Conservation (phyloP, 2,113 vertebrate genomes). For the Nerophis ophidion region DNA sequence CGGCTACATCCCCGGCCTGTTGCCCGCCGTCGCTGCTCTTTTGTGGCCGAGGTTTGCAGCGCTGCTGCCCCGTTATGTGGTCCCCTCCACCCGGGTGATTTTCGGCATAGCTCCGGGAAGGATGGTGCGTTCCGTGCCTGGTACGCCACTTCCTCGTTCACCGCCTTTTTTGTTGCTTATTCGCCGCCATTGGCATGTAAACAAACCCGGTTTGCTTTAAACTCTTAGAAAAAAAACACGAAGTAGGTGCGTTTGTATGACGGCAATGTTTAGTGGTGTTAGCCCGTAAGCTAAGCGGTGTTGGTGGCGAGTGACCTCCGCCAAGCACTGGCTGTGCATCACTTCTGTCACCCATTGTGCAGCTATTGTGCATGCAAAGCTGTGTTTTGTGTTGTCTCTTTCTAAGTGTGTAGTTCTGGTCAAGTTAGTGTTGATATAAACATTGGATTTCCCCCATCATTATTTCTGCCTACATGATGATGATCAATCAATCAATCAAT, state of each 20-base stretch:
- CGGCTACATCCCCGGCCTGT: neutral
- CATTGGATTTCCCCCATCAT: no score
- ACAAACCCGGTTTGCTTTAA: slow-evolving; percentile 1
- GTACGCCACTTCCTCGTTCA: neutral
- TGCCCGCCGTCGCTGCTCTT: slow-evolving; percentile 42
- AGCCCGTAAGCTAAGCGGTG: slow-evolving; percentile 44
- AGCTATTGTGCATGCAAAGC: neutral
- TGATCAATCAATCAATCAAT: no score
- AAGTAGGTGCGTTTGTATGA: no score
- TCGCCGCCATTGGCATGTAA: slow-evolving; percentile 11
- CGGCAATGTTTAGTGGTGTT: slow-evolving; percentile 23
- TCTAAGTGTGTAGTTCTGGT: no score
- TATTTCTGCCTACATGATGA: no score
- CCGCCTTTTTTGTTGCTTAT: slow-evolving; percentile 4
- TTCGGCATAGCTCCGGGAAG: neutral
- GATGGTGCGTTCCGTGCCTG: no score
- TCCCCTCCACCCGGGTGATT: neutral
- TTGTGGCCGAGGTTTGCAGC: slow-evolving; percentile 46
- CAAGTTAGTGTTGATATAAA: no score
- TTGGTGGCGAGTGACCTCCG: slow-evolving; percentile 21
- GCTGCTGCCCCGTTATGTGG: slow-evolving; percentile 26
- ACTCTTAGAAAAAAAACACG: no score
- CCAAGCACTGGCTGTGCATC: neutral
- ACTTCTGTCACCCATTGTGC: no score
- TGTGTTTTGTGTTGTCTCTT: no score